These are phyloP conservation scores for Brienomyrus brachyistius DNA, from an alignment of 2,113 vertebrate species.

Conservation along the genomic window DNA sequence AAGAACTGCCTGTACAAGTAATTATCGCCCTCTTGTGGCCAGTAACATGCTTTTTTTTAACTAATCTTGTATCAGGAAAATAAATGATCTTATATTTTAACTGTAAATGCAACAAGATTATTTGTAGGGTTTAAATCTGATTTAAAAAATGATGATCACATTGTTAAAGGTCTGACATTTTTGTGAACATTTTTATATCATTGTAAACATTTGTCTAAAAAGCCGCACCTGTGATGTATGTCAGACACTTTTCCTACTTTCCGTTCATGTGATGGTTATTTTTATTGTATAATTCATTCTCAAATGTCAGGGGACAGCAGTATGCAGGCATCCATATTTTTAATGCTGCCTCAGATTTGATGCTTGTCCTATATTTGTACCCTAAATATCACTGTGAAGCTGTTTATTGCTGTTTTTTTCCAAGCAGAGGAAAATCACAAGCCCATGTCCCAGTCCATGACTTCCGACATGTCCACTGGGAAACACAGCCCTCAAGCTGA, in stretches of 20 bases:
- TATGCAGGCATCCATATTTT: background rate
- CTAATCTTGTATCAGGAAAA: background rate
- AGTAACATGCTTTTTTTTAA: background rate
- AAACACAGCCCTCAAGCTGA: background rate
- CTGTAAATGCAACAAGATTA: background rate
- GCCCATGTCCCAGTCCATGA: background rate
- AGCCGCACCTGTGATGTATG: background rate
- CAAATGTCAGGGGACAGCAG: background rate
- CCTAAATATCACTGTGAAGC: background rate
- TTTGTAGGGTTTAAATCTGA: background rate
- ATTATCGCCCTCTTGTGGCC: conserved; percentile 3
- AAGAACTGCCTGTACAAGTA: background rate
- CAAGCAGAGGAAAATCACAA: background rate
- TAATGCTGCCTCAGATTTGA: background rate
- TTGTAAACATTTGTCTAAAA: background rate
- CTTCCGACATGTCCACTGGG: background rate
- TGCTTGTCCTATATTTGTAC: background rate
- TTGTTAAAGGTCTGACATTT: background rate
- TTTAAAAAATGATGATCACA: background rate
- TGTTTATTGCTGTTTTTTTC: background rate
- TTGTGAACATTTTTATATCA: background rate
- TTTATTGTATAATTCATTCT: background rate
- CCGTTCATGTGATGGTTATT: background rate
- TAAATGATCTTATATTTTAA: background rate
- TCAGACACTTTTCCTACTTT: background rate